phyloP scores from a whole-genome alignment of 2,113 vertebrate species.

The Acrocephalus arundinaceus region DNA sequence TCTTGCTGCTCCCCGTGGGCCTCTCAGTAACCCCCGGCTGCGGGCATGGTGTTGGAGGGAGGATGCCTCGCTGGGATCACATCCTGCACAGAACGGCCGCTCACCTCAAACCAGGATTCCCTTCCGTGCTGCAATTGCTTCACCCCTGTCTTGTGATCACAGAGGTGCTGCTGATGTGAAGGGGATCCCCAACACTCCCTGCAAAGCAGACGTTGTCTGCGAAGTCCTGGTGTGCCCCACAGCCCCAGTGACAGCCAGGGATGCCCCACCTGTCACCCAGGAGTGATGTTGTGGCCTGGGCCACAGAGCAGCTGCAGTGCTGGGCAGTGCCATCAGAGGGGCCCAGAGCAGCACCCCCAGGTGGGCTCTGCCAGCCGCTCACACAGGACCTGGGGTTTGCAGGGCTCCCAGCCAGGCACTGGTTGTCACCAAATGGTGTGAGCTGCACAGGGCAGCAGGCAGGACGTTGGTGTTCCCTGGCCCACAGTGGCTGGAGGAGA shows the following conservation, averaged over 20 bases:
- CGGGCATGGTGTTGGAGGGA: not conserved
- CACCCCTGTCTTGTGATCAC: not conserved
- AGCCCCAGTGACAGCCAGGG: not conserved
- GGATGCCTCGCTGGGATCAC: not conserved
- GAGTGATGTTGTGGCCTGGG: rapidly evolving
- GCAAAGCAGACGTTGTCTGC: rapidly evolving
- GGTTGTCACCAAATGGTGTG: not conserved
- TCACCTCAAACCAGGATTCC: not conserved
- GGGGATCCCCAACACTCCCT: not conserved
- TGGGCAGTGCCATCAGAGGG: rapidly evolving
- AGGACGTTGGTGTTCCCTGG: rapidly evolving
- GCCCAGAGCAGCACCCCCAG: not conserved
- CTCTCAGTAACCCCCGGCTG: not conserved
- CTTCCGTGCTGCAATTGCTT: not conserved
- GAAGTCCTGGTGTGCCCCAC: not conserved
- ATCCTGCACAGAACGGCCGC: rapidly evolving
- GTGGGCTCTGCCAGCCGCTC: not conserved
- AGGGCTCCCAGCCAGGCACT: not conserved
- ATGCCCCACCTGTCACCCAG: rapidly evolving
- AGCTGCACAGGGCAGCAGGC: not conserved
- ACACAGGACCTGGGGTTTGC: too few species aligned
- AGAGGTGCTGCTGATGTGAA: not conserved
- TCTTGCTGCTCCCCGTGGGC: not conserved
- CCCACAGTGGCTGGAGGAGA: not conserved
- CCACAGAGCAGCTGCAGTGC: rapidly evolving